phyloP scores from a whole-genome alignment of 2,797 vertebrate genomes.

The Myotis vivesi region DNA sequence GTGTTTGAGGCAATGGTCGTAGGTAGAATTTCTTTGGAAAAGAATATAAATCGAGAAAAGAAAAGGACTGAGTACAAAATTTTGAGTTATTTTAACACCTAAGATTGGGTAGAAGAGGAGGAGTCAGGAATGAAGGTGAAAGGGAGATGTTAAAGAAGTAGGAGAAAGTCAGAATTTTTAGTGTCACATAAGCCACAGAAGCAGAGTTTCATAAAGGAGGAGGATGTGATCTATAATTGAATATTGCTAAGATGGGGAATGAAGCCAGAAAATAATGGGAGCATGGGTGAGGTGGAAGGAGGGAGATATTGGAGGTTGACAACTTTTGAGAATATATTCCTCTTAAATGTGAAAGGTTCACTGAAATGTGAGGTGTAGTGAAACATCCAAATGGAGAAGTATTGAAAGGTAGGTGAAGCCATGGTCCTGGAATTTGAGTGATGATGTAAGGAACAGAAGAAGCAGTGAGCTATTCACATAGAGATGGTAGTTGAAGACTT shows the following conservation, averaged over 20 bases:
- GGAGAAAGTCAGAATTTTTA: neutral
- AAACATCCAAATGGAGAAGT: neutral
- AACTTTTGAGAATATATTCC: slow-evolving; percentile 4
- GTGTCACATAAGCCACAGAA: neutral
- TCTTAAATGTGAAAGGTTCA: neutral
- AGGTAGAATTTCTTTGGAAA: slow-evolving; percentile 7
- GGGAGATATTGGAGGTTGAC: neutral
- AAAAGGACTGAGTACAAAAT: neutral
- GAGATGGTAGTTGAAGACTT: neutral
- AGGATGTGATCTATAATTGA: slow-evolving; percentile 1
- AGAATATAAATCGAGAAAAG: neutral
- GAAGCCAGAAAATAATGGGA: neutral
- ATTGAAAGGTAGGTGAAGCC: neutral
- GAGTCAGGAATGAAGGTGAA: neutral
- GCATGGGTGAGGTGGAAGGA: neutral
- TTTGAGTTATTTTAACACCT: slow-evolving; percentile 5
- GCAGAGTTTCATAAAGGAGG: neutral
- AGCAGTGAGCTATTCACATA: neutral
- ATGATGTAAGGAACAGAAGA: neutral
- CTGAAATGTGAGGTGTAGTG: neutral
- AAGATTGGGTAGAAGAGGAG: neutral
- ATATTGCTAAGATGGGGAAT: neutral
- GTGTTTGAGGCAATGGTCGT: neutral
- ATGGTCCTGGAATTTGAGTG: neutral
- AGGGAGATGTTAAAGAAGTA: neutral